Evolutionary conservation across 2,797 vertebrate species (phyloP), one percentile per base, ranked within the genome.

Genomic region (Sebastes hopkinsi): DNA sequence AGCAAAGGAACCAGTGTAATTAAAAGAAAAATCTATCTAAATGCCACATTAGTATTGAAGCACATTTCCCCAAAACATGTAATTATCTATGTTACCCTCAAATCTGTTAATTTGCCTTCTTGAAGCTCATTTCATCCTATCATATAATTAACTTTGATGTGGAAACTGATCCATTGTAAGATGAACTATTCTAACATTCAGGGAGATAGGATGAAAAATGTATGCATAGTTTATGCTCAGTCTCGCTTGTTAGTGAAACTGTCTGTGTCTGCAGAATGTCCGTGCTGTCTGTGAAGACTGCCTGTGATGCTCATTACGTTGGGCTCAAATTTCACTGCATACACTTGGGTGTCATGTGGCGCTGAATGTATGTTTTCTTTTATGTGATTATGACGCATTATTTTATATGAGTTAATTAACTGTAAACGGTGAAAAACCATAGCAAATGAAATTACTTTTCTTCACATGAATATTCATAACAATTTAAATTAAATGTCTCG

Each of bases 41-140:
- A 85, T 86, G 65, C 16, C 70, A 78, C 85, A 84, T 87, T 83
- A 85, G 66, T 82, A 64, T 59, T 73, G 69, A 81, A 76, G 72
- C 79, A 80, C 73, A 74, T 81, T 88, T 82, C 58, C 27, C 61
- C 74, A 75, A 89, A 91, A 84, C 67, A 77, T 76, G 25, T 77
- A 83, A 86, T 87, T 87, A 89, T 75, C 81, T 56, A 20, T 22
- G 38, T 86, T 82, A 77, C 65, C 16, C 66, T 77, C 67, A 80
- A 80, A 86, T 81, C 71, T 1, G 5, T 79, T 90, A 77, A 91
- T 89, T 86, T 84, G 65, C 73, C 78, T 79, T 89, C 72, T 84
- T 80, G 72, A 84, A 89, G 66, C 77, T 81, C 65, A 82, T 86
- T 89, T 78, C 25, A 65, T 72, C 71, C 67, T 54, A 81, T 88